Evolutionary conservation across 2,888 invertebrate species (phyloP).

Genomic region (Nemotelus pantherinus): DNA sequence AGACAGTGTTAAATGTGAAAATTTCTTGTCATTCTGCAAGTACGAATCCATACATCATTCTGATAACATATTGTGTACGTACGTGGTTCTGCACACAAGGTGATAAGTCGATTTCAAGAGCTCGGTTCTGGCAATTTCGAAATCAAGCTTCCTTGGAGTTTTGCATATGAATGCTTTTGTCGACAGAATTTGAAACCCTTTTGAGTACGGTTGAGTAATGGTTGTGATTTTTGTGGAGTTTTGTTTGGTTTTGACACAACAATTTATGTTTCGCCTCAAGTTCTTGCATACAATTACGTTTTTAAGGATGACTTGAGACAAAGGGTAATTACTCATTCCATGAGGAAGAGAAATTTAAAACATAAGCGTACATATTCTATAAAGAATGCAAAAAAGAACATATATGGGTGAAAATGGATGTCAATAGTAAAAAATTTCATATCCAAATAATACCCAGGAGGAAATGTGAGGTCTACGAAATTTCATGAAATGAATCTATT

Average conservation of each 20-base stretch:
- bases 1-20: constrained; percentile 23
- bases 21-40: constrained; percentile 34
- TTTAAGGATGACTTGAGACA: constrained; percentile 41
- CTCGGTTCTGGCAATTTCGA: constrained; percentile 22
- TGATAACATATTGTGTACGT: constrained; percentile 44
- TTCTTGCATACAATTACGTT: constrained; percentile 21
- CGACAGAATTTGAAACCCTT: constrained; percentile 38
- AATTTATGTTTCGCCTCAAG: constrained; percentile 43
- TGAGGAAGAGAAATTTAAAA: background rate
- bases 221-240: constrained; percentile 46
- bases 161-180: constrained; percentile 48
- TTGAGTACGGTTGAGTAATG: constrained; percentile 48
- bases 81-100: constrained; percentile 41
- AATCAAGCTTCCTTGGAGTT: constrained; percentile 1
- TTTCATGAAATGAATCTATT: no score
- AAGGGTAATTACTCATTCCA: constrained; percentile 49
- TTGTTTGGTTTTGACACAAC: constrained; percentile 49
- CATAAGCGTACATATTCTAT: background rate
- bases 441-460: no score
- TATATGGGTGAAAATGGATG: no score
- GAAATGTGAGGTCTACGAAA: no score
- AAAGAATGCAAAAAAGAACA: background rate
- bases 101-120: constrained; percentile 46
- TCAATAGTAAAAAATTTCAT: no score
- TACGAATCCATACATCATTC: constrained; percentile 47